Evolutionary conservation across 2,113 vertebrate species (phyloP).

Genomic region (Pycnonotus jocosus): DNA sequence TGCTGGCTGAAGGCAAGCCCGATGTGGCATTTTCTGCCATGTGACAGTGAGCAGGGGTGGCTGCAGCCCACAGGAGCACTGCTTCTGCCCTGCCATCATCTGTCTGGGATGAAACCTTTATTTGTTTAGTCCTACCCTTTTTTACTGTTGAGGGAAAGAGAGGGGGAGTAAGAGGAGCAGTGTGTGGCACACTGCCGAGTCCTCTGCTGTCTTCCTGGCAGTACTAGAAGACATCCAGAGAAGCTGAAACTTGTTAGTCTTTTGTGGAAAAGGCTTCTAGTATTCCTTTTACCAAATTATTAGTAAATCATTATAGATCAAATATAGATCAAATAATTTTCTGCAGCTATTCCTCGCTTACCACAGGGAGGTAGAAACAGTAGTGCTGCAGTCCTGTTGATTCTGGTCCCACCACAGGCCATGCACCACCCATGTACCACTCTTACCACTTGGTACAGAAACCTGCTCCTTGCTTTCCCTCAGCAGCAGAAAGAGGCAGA

Average conservation of each 20-base stretch:
- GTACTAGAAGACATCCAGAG: neutral
- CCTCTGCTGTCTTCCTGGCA: neutral
- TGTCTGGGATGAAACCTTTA: neutral
- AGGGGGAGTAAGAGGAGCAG: neutral
- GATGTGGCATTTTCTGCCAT: neutral
- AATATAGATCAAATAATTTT: neutral
- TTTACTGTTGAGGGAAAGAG: neutral
- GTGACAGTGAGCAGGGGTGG: neutral
- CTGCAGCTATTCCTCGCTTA: neutral
- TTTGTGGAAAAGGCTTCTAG: neutral
- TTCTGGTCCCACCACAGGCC: neutral
- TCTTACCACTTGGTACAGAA: rapidly evolving
- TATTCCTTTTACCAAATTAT: neutral
- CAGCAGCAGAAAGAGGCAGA: neutral
- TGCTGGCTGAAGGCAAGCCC: neutral
- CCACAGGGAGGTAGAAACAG: neutral
- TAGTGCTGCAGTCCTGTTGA: rapidly evolving
- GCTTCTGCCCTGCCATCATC: neutral
- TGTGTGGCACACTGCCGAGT: neutral
- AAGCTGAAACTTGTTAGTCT: neutral
- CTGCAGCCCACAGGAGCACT: neutral
- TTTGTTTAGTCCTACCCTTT: neutral
- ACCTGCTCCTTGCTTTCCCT: neutral
- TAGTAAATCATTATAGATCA: neutral
- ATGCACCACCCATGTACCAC: neutral